Evolutionary conservation across 2,113 vertebrate genomes (phyloP).

Genomic region (Fregata magnificens): DNA sequence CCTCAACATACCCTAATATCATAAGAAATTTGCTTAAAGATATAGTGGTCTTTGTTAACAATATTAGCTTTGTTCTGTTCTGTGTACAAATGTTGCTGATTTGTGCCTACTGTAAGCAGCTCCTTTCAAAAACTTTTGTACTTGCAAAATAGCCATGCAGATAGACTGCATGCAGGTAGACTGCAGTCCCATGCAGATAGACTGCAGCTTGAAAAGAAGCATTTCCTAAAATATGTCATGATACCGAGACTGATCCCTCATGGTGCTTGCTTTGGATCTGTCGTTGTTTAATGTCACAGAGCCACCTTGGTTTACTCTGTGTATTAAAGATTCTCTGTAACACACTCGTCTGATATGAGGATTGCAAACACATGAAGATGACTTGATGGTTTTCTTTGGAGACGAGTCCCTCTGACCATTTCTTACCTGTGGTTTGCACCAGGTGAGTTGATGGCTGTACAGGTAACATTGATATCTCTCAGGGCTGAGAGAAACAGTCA

Average conservation of each 20-base stretch:
- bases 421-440: background rate
- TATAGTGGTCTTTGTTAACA: background rate
- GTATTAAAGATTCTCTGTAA: background rate
- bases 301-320: background rate
- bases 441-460: background rate
- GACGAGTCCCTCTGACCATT: background rate
- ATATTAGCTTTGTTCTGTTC: background rate
- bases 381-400: background rate
- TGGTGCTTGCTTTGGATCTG: background rate
- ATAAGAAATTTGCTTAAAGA: background rate
- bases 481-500: background rate
- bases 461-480: background rate
- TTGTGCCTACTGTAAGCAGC: background rate
- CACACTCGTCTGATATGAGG: background rate
- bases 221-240: background rate
- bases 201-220: background rate
- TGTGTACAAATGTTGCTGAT: background rate
- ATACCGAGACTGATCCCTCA: background rate
- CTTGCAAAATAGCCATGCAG: rapidly evolving
- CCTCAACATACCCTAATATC: background rate
- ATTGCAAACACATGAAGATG: background rate
- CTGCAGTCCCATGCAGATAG: background rate
- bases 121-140: background rate
- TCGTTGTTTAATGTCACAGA: background rate
- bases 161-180: background rate